Evolutionary conservation across 2,888 invertebrate genomes (phyloP), one percentile per base, ranked within the genome.

Genomic region (Ochropleura leucogaster): DNA sequence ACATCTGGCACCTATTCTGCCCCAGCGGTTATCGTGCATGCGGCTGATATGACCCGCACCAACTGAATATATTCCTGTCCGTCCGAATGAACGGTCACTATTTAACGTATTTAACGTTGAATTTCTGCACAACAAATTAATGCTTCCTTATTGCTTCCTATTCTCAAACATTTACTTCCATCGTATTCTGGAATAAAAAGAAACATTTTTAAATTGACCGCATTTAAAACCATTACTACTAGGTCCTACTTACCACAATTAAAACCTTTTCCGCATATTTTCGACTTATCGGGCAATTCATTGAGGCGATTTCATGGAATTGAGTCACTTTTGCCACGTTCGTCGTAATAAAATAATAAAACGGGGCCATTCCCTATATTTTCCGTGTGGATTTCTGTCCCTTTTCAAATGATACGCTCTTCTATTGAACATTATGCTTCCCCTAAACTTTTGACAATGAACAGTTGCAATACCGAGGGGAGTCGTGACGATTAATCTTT

Each of bases 401-500:
- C 77, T 57, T 20, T 62, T 18, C 44, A 12, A 57, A 51, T 62
- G 10, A 5, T 53, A 47, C 18, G 47, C 20, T 63, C 42, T 60
- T 1, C 40, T 40, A 60, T 53, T 40, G 20, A 51, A 55, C 66
- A 64, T 65, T 30, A 62, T 64, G 55, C 69, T 64, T 80, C 72
- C 77, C 80, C 82, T 60, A 68, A 72, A 65, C 0, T 47, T 46
- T 51, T 73, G 67, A 73, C 47, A 77, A 68, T 64, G 77, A 67
- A 70, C 70, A 70, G 70, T 67, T 75, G 75, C 80, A 53, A 67
- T 42, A 4, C 42, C 18, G 62, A 72, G 69, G 77, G 82, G 82
- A 67, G 55, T 20, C 7, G 30, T 69, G 63, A 42, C 72, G 18
- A 77, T 82, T 64, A 70, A 81, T 81, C 80, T 81, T 68, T 68